Percentiles rank a stretch among this genome's conserved stretches.
These are phyloP conservation scores for Hemiprocne comata DNA, from an alignment of 2,113 vertebrate species.

Conservation along the genomic window DNA sequence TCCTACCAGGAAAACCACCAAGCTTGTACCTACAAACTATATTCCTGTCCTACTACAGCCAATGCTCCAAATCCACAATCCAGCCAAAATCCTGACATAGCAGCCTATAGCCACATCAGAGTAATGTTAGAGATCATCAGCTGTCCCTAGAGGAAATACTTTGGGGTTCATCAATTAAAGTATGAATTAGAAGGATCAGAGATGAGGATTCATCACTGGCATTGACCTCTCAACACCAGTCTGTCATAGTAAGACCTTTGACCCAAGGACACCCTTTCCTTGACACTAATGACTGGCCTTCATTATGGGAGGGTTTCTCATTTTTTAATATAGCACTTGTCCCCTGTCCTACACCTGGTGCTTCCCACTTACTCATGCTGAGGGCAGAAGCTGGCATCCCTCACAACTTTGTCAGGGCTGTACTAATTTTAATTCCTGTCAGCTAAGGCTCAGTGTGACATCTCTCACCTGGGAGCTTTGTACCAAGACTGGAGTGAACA, in stretches of 20 bases:
- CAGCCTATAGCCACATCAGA: background rate
- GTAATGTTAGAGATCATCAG: slow-evolving; percentile 54
- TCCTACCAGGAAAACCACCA: background rate
- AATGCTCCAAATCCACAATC: background rate
- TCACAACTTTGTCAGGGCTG: slow-evolving; percentile 27
- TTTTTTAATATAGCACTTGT: slow-evolving; percentile 59
- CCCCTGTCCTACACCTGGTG: slow-evolving; percentile 62
- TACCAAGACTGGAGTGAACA: background rate
- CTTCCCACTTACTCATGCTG: slow-evolving; percentile 58
- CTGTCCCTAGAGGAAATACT: slow-evolving; percentile 47
- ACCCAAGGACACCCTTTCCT: slow-evolving; percentile 61
- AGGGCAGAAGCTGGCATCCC: slow-evolving; percentile 29
- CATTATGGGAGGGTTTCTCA: slow-evolving; percentile 66
- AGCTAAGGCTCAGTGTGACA: background rate
- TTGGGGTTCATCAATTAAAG: slow-evolving; percentile 62
- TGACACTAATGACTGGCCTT: slow-evolving; percentile 69
- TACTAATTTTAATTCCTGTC: slow-evolving; percentile 13
- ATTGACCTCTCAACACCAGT: background rate
- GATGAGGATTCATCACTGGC: background rate
- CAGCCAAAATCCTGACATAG: background rate
- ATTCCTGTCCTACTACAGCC: background rate
- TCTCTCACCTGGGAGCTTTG: slow-evolving; percentile 8
- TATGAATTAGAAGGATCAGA: slow-evolving; percentile 41
- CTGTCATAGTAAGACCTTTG: slow-evolving; percentile 66
- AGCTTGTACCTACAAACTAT: background rate